Evolutionary conservation across 2,113 vertebrate genomes (phyloP), one percentile per base, ranked within the genome.

Genomic region (Ailuropoda melanoleuca): DNA sequence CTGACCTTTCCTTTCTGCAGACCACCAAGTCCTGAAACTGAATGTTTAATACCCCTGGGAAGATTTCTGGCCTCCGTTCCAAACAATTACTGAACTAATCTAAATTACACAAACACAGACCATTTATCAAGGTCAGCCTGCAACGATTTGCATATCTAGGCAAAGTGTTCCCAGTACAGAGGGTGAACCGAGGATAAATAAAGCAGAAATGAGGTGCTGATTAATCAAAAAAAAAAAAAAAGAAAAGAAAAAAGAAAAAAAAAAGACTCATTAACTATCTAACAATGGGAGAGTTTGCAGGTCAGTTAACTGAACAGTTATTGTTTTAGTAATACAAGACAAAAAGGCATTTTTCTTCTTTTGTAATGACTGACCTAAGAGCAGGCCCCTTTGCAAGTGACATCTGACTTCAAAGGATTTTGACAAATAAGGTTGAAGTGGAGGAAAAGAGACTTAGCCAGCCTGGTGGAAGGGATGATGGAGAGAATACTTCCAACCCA

Each of bases 81-180:
- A 97, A 98, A 97, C 96, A 97, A 97, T 98, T 98, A 97, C 97
- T 97, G 81, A 66, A 82, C 92, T 97, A 96, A 97, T 98, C 94
- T 98, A 95, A 98, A 97, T 98, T 97, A 96, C 46, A 98, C 92
- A 97, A 97, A 98, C 58, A 97, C 37, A 74, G 80, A 66, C 85
- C 97, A 66, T 98, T 98, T 82, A 95, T 98, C 97, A 97, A 98
- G 97, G 98, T 96, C 95, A 96, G 87, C 23, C 95, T 96, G 84
- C 91, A 97, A 94, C 17, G 46, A 97, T 98, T 98, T 98, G 95
- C 89, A 37, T 98, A 98, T 94, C 87, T 97, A 95, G 92, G 90
- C 66, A 93, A 96, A 96, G n/a, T 77, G 53, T 97, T 98, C 74
- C 31, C 80, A 97, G 94, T 81, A 53, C 64, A 88, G n/a, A 72